phyloP scores from a whole-genome alignment of 2,797 vertebrate species.

The Phalloptychus januarius region DNA sequence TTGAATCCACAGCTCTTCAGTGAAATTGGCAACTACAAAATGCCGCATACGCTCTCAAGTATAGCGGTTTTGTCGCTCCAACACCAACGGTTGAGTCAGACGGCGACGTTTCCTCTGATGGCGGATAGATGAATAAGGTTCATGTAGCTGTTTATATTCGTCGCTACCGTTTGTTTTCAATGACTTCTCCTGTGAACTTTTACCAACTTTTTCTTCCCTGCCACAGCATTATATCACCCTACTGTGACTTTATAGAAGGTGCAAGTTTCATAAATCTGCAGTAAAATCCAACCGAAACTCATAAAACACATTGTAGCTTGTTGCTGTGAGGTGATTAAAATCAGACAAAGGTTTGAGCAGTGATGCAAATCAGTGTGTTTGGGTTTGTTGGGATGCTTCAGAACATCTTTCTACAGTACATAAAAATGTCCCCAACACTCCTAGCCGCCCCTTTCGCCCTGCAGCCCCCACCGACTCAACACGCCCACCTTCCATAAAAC shows the following conservation, averaged over 20 bases:
- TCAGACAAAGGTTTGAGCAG: neutral
- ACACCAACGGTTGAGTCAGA: too few relatives aligned
- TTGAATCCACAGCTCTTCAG: too few relatives aligned
- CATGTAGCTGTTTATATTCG: too few relatives aligned
- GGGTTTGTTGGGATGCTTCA: constrained; percentile 70
- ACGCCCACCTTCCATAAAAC: constrained; percentile 78
- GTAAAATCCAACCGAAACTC: neutral
- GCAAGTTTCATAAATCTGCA: neutral
- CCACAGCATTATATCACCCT: neutral
- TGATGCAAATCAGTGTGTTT: neutral
- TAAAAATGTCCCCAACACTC: constrained; percentile 73
- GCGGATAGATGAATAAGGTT: too few relatives aligned
- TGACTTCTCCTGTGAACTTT: neutral
- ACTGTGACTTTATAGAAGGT: neutral
- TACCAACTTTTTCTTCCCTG: neutral
- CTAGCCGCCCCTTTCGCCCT: constrained; percentile 34
- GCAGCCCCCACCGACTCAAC: constrained; percentile 42
- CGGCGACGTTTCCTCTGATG: too few relatives aligned
- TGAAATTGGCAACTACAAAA: too few relatives aligned
- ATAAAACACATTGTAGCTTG: neutral
- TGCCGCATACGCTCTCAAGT: too few relatives aligned
- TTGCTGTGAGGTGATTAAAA: neutral
- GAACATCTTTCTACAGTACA: constrained; percentile 72
- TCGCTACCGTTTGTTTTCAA: too few relatives aligned
- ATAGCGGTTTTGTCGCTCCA: too few relatives aligned